A percentile compares a stretch with the other conserved stretches of the same genome.
Evolutionary conservation across 2,113 vertebrate genomes (phyloP).

Genomic region (Canis aureus): DNA sequence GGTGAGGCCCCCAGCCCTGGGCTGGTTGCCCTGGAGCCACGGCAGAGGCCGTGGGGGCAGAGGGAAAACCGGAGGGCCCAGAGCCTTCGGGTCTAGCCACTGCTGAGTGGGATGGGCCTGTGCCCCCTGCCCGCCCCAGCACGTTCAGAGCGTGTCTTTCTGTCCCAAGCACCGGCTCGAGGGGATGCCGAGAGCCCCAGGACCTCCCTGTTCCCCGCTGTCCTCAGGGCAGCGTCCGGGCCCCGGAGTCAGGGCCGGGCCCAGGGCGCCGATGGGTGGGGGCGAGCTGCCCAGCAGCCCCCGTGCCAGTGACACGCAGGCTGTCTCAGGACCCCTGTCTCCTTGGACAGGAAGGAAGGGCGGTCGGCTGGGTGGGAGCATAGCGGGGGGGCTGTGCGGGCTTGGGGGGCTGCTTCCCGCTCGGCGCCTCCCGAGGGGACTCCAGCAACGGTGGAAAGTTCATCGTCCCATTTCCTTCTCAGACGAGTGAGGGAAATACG

Average conservation of each 20-base stretch:
- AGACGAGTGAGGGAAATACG: too few relatives aligned
- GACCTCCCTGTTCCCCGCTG: not conserved
- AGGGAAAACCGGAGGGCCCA: not conserved
- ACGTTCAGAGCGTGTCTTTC: not conserved
- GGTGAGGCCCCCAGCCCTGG: conserved; percentile 85
- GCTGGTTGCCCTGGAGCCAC: not conserved
- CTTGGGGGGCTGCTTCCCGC: not conserved
- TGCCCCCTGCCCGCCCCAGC: not conserved
- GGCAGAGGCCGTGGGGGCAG: not conserved
- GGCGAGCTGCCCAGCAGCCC: conserved; percentile 78
- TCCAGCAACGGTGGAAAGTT: not conserved
- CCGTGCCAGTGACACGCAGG: conserved; percentile 85
- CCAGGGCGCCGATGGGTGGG: conserved; percentile 78
- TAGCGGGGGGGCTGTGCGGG: not conserved
- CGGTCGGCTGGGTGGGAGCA: not conserved
- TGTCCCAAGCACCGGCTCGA: not conserved
- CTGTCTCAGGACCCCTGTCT: conserved; percentile 32
- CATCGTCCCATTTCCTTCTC: not conserved
- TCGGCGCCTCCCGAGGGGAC: not conserved
- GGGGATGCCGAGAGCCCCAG: not conserved
- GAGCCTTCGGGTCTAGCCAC: not conserved
- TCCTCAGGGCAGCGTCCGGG: conserved; percentile 44
- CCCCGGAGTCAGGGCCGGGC: conserved; percentile 68
- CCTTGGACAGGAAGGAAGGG: not conserved
- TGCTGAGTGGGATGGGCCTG: not conserved